Conservation (phyloP, 2,888 invertebrate genomes). For the Phortica okadai region DNA sequence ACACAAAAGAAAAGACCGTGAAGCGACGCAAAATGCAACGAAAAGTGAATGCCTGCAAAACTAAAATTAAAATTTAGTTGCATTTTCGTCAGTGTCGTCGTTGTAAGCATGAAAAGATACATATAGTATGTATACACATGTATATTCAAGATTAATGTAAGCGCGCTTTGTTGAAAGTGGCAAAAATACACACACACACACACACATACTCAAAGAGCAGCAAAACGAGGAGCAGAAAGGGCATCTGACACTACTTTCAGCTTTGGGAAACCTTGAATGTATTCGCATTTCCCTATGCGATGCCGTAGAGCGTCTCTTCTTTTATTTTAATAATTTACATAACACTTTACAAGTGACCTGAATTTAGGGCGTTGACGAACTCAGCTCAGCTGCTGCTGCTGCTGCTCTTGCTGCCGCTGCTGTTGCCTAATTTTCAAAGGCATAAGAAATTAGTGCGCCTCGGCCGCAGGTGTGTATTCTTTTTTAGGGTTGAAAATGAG, state of each 20-base stretch:
- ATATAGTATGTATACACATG: background rate
- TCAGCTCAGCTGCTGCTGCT: constrained; percentile 7
- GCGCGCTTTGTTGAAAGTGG: constrained; percentile 29
- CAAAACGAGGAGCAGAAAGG: background rate
- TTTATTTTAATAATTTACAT: constrained; percentile 58
- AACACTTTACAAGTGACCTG: constrained; percentile 64
- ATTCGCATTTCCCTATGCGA: background rate
- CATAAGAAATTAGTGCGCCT: background rate
- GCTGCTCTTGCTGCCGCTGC: background rate
- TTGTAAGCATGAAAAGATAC: background rate
- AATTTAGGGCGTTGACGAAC: constrained; percentile 44
- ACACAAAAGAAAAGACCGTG: background rate
- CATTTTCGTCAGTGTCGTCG: constrained; percentile 38
- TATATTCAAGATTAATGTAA: constrained; percentile 53
- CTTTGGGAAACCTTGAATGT: constrained; percentile 10
- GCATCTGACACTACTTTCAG: constrained; percentile 56
- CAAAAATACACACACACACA: constrained; percentile 29
- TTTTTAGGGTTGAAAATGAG: background rate
- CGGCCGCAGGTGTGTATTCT: background rate
- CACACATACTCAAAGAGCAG: background rate
- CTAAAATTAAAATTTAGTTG: constrained; percentile 37
- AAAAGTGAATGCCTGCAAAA: constrained; percentile 5
- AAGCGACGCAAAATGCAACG: background rate
- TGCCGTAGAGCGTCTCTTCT: background rate
- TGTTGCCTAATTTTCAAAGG: background rate